Evolutionary conservation across 2,113 vertebrate species (phyloP), one percentile per base, ranked within the genome.

Genomic region (Zingel zingel): DNA sequence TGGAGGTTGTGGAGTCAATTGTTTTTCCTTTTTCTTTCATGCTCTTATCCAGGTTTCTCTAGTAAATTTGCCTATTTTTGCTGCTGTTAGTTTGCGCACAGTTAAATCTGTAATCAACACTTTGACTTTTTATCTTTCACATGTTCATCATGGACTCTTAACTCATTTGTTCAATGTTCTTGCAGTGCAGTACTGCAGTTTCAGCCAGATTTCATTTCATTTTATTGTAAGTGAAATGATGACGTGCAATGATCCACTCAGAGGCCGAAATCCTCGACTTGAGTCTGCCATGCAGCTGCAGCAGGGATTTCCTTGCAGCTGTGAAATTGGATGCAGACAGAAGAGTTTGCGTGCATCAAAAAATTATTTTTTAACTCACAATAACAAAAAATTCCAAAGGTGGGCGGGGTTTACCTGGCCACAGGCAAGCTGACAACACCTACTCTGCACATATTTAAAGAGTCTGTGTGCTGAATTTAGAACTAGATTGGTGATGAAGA

Each of bases 371-470:
- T 6, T 11, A 83, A 45, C 58, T 59, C 18, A 59, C 14, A 77
- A 84, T 80, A 85, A 86, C 66, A 83, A 77, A 56, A 43, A 74
- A 77, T 83, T 86, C 51, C 57, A 79, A 33, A 39, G 12, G 80
- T 84, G 81, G 89, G 92, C 12, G 81, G 77, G 45, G 36, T 48
- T 68, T 59, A 53, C 16, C 63, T 70, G 69, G 76, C 83, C 73
- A 21, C 21, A 74, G 90, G 85, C 83, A 10, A 47, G 15, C 36
- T 66, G 90, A 76, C 82, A 82, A 89, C 90, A 89, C 90, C 89
- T 86, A 23, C 73, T 71, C 53, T 66, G 83, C 59, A 27, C 16
- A 64, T 92, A 88, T 88, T 88, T 92, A 91, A 86, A 86, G 19
- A 70, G 77, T 4, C 23, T 5, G 33, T 19, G 36, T 3, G 11